Base-by-base conservation (phyloP, 1,140 invertebrate species). In the Chionoecetes opilio region DNA sequence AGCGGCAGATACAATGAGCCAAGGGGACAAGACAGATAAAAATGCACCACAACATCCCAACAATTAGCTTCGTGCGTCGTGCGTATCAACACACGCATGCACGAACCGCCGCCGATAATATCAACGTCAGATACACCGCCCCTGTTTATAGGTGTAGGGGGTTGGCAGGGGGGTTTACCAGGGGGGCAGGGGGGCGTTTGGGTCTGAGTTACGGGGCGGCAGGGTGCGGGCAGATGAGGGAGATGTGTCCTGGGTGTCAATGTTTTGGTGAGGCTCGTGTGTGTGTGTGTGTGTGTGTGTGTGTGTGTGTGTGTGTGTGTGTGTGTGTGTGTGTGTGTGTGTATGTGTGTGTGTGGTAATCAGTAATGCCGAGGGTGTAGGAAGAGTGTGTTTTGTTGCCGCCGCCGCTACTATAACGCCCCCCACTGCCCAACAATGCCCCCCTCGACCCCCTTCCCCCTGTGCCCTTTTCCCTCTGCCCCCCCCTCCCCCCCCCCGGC, bases 41-140 rank as follows among this genome's bases (percentile, higher is more conserved):
- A 17, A n/a, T 35, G 86, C 63, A 75, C 21, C 11, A 26, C 21
- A 21, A n/a, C 63, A n/a, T 26, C 26, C n/a, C 63, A 21, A 75
- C 63, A 75, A 75, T 75, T 75, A 75, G 63, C 63, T n/a, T 75
- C 63, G 63, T 75, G 63, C 11, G n/a, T 75, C 63, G n/a, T 75
- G 63, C 63, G 21, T 21, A 5, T 3, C 63, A 17, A 26, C 63
- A 17, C 63, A 6, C 6, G 63, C 63, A 75, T 75, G 63, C 21
- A 75, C 63, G n/a, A 75, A n/a, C 63, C 21, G 63, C 63, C 21
- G 63, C 63, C 63, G n/a, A n/a, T n/a, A n/a, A n/a, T 53, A 75
- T 75, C n/a, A n/a, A 26, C 63, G 63, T 75, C 63, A 75, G 63
- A 75, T 75, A 26, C 63, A 75, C 63, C 63, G 63, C 63, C 63